Conservation (phyloP, 2,888 invertebrate species). For the Sinopyrophorus schimmeli region DNA sequence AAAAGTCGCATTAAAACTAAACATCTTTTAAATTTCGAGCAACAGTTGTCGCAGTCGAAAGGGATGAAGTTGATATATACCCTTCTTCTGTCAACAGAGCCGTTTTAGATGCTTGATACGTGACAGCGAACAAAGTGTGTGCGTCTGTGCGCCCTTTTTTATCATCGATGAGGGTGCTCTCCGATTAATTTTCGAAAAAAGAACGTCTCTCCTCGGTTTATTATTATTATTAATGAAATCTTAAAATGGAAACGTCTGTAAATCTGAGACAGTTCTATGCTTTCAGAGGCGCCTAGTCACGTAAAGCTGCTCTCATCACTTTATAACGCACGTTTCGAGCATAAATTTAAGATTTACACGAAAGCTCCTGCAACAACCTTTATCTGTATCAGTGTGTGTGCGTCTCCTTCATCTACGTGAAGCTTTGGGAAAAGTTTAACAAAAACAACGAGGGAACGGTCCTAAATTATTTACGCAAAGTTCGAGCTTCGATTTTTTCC, state of each 20-base stretch:
- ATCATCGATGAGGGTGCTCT: constrained; percentile 19
- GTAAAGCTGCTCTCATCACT: constrained; percentile 28
- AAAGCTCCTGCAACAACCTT: constrained; percentile 22
- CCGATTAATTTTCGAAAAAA: constrained; percentile 13
- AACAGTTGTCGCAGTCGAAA: constrained; percentile 22
- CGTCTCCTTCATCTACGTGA: constrained; percentile 16
- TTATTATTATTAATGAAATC: too few species aligned
- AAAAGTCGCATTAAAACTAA: too few species aligned
- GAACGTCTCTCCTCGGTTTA: too few species aligned
- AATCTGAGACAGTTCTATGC: constrained; percentile 21
- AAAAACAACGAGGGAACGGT: neutral
- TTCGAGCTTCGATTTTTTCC: neutral
- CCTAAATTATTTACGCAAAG: neutral
- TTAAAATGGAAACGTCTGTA: too few species aligned
- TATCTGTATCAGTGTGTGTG: constrained; percentile 22
- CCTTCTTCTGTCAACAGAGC: constrained; percentile 22
- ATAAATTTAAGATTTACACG: constrained; percentile 27
- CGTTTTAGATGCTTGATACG: constrained; percentile 24
- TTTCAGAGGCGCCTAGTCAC: constrained; percentile 23
- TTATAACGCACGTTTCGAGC: constrained; percentile 24
- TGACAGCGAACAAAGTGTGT: constrained; percentile 23
- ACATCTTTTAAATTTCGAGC: too few species aligned
- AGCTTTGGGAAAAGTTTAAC: neutral
- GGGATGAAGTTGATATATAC: constrained; percentile 23
- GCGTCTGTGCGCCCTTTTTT: too few species aligned